Evolutionary conservation across 2,888 invertebrate species (phyloP).

Genomic region (Acleris cristana): DNA sequence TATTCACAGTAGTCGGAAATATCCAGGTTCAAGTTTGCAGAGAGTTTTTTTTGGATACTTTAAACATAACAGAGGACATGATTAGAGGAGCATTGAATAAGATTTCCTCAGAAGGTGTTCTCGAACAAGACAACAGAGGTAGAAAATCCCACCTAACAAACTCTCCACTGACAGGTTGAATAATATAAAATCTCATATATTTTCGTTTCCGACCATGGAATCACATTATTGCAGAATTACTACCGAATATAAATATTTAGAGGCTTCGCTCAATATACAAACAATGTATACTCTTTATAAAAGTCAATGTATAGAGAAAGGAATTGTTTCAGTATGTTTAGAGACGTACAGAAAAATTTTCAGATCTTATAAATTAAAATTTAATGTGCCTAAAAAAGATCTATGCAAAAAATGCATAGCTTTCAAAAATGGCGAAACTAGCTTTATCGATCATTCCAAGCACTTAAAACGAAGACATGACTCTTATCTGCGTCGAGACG

Average conservation of each 20-base stretch:
- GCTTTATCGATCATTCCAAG: slow-evolving; percentile 11
- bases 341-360: slow-evolving; percentile 27
- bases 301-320: neutral
- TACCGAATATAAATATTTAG: neutral
- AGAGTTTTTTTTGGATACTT: slow-evolving; percentile 24
- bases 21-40: slow-evolving; percentile 21
- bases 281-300: too few species aligned
- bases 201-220: slow-evolving; percentile 45
- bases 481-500: slow-evolving; percentile 43
- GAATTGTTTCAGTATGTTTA: neutral
- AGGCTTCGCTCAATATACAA: too few species aligned
- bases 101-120: slow-evolving; percentile 33
- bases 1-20: slow-evolving; percentile 13
- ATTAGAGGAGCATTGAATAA: slow-evolving; percentile 43
- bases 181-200: slow-evolving; percentile 39
- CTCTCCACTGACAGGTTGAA: slow-evolving; percentile 24
- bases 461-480: slow-evolving; percentile 9
- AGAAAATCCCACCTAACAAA: slow-evolving; percentile 39
- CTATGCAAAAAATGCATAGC: slow-evolving; percentile 46
- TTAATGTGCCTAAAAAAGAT: slow-evolving; percentile 46
- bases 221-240: slow-evolving; percentile 44
- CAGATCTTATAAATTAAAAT: slow-evolving; percentile 42
- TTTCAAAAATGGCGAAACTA: slow-evolving; percentile 40
- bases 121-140: slow-evolving; percentile 39
- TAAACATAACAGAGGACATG: slow-evolving; percentile 40